A percentile compares a stretch with the other conserved stretches of the same genome.
Evolutionary conservation across 2,888 invertebrate genomes (phyloP).

Genomic region (Adela reaumurella): DNA sequence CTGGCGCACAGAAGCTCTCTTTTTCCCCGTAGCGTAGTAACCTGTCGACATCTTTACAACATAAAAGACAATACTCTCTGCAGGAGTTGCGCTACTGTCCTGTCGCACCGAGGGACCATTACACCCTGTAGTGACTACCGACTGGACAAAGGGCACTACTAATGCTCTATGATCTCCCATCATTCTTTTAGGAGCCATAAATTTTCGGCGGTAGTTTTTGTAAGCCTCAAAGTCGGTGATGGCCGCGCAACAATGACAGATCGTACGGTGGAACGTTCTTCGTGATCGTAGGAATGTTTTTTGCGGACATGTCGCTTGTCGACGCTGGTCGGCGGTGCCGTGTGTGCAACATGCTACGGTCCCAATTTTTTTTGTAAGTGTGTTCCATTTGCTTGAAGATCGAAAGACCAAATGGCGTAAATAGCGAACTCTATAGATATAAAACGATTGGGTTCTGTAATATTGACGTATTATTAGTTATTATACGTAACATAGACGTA

Average conservation of each 20-base stretch:
- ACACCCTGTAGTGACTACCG: slow-evolving; percentile 29
- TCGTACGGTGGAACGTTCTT: background rate
- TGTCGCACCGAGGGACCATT: slow-evolving; percentile 16
- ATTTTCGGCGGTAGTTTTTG: slow-evolving; percentile 34
- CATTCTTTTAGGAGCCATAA: slow-evolving; percentile 30
- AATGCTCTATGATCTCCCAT: slow-evolving; percentile 50
- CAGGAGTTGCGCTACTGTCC: slow-evolving; percentile 23
- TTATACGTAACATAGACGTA: too few species aligned
- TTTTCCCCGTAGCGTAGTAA: slow-evolving; percentile 14
- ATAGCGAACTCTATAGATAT: too few species aligned
- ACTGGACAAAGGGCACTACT: slow-evolving; percentile 41
- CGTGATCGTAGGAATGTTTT: background rate
- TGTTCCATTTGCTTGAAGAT: too few species aligned
- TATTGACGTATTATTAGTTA: too few species aligned
- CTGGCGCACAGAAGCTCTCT: background rate
- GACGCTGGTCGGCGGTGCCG: background rate
- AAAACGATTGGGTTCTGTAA: too few species aligned
- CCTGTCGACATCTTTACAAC: slow-evolving; percentile 51
- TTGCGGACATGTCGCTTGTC: background rate
- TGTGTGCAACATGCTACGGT: background rate
- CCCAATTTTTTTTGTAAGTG: too few species aligned
- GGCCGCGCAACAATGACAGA: background rate
- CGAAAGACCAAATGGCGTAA: too few species aligned
- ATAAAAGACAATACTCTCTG: slow-evolving; percentile 31
- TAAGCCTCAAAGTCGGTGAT: slow-evolving; percentile 10